These are phyloP conservation scores for Lipophrys pholis DNA, from an alignment of 2,113 vertebrate species.

Conservation along the genomic window DNA sequence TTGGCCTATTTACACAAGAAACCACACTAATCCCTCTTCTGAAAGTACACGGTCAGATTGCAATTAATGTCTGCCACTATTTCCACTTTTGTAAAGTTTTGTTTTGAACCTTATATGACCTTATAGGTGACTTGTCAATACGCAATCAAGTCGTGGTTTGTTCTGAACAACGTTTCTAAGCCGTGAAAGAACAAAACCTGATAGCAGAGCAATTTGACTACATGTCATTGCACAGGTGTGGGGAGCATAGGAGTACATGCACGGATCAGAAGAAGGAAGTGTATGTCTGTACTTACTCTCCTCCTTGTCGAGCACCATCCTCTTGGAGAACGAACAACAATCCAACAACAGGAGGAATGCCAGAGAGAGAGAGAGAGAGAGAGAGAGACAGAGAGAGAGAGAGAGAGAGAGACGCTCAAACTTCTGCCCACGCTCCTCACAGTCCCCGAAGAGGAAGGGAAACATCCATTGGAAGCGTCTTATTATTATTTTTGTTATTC, in stretches of 20 bases:
- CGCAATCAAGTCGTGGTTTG: too few species aligned
- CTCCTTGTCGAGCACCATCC: conserved; percentile 98
- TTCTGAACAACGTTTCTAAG: too few species aligned
- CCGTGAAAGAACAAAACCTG: not conserved
- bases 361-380: not conserved
- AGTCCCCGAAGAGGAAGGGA: conserved; percentile 17
- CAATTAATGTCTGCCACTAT: not conserved
- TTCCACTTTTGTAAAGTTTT: too few species aligned
- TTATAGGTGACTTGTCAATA: too few species aligned
- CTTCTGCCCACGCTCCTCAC: conserved; percentile 55
- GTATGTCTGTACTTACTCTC: conserved; percentile 88
- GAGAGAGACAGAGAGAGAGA: not conserved
- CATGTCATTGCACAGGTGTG: not conserved
- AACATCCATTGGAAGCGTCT: not conserved
- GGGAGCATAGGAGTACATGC: not conserved
- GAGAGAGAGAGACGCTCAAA: conserved; percentile 50
- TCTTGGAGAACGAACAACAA: conserved; percentile 71
- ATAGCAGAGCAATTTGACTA: not conserved
- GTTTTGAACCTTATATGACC: not conserved
- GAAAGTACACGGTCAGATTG: not conserved
- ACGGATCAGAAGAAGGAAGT: too few species aligned
- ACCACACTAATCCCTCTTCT: not conserved
- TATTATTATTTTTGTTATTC: too few species aligned
- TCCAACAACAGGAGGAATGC: conserved; percentile 77
- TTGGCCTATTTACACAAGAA: not conserved